Evolutionary conservation across 2,888 invertebrate species (phyloP), one percentile per base, ranked within the genome.

Genomic region (Ormyrus labotus): DNA sequence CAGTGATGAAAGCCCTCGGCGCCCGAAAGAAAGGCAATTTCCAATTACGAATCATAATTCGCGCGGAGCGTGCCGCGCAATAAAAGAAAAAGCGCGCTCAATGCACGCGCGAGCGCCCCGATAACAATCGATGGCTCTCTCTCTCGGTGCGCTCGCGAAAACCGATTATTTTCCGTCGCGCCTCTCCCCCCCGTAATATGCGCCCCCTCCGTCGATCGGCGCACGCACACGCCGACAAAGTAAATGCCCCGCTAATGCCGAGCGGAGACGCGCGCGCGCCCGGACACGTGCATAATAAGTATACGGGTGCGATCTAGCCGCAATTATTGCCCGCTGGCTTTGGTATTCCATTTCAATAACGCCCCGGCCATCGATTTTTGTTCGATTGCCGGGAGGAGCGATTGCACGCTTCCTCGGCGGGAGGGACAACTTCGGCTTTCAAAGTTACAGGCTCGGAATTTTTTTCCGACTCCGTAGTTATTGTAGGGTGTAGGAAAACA

Each of bases 241-340:
- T 19, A 19, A 19, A 10, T 51, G 51, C 51, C 8, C 45, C n/a
- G 45, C 6, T 11, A 19, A 19, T 19, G 19, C 19, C 19, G 19
- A 19, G 19, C 19, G 19, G 19, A 19, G 19, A 8, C 68, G 0
- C 45, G 10, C 1, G 19, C 34, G 57, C 51, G 58, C 67, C n/a
- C 69, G n/a, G 64, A 64, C 77, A 75, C 80, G 80, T 75, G 80
- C 80, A 75, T 75, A 53, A 75, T 74, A 65, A 75, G 75, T 64
- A 65, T 51, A 48, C 53, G 34, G 50, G 55, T 67, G 63, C 55
- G 64, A 19, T 19, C 19, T 19, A 57, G 69, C 13, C 50, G 77
- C 65, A 75, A 80, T 80, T 80, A 75, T 70, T 19, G 65, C 10
- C 45, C 63, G 13, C 53, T 63, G 51, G 34, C 48, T 19, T 19